Evolutionary conservation across 2,797 vertebrate genomes (phyloP).

Genomic region (Aratinga solstitialis): DNA sequence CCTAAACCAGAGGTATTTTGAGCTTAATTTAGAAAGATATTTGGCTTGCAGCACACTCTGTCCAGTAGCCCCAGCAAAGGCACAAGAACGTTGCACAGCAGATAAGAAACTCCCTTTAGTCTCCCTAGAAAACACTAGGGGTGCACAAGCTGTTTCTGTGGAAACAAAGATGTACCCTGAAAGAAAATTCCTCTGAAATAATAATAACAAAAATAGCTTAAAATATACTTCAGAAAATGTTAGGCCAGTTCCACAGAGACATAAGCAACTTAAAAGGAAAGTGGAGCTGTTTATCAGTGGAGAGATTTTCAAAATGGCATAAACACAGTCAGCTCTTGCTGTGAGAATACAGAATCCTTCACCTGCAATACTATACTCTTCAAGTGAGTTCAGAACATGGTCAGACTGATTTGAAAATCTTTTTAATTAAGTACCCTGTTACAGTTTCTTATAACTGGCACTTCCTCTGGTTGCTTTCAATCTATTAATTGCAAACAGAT

Average conservation of each 20-base stretch:
- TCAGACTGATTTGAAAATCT: background rate
- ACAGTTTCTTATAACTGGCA: background rate
- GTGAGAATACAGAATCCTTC: background rate
- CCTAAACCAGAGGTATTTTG: slow-evolving; percentile 18
- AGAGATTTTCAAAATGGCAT: background rate
- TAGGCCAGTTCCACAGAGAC: background rate
- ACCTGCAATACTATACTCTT: background rate
- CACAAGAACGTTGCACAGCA: background rate
- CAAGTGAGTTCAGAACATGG: background rate
- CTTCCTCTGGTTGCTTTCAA: background rate
- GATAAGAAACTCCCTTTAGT: slow-evolving; percentile 34
- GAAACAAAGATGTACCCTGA: background rate
- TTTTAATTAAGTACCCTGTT: background rate
- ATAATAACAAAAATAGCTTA: background rate
- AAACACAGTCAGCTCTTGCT: background rate
- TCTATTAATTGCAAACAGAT: background rate
- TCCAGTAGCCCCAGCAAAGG: background rate
- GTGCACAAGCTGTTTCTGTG: background rate
- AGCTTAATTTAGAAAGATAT: slow-evolving; percentile 4
- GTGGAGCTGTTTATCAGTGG: background rate
- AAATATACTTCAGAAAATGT: background rate
- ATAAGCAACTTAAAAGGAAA: background rate
- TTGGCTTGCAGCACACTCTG: background rate
- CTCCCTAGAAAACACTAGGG: background rate
- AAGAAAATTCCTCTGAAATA: background rate